phyloP scores from a whole-genome alignment of 2,113 vertebrate species.

The Oreochromis spilurus region DNA sequence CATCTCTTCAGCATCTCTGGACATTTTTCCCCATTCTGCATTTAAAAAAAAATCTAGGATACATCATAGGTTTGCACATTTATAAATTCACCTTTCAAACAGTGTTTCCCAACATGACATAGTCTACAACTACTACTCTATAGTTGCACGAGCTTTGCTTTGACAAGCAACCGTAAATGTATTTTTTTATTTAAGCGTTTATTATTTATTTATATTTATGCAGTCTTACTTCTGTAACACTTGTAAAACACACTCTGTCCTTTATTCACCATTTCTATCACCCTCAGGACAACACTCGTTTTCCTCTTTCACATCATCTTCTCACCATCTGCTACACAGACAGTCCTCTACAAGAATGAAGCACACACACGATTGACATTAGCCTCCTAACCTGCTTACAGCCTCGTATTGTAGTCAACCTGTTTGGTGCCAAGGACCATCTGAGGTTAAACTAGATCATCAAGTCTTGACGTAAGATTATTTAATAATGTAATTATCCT shows the following conservation, averaged over 20 bases:
- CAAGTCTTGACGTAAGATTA: accelerated
- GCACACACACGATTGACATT: accelerated
- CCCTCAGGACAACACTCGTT: background rate
- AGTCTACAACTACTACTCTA: background rate
- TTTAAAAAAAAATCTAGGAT: background rate
- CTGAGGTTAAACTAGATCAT: background rate
- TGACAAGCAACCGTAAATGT: background rate
- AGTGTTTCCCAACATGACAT: background rate
- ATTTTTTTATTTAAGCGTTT: background rate
- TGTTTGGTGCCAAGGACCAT: background rate
- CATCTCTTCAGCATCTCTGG: background rate
- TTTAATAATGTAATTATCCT: background rate
- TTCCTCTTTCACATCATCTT: background rate
- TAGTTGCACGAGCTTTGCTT: background rate
- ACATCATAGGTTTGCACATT: background rate
- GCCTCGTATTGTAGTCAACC: background rate
- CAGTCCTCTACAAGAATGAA: background rate
- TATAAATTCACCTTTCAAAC: background rate
- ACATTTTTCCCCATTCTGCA: background rate
- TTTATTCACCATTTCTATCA: background rate
- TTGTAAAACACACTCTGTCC: background rate
- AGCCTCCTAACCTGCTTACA: background rate
- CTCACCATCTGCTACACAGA: background rate
- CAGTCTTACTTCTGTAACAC: background rate
- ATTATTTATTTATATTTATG: background rate